Evolutionary conservation across 2,888 invertebrate species (phyloP).

Genomic region (Philhelius pedissequus): DNA sequence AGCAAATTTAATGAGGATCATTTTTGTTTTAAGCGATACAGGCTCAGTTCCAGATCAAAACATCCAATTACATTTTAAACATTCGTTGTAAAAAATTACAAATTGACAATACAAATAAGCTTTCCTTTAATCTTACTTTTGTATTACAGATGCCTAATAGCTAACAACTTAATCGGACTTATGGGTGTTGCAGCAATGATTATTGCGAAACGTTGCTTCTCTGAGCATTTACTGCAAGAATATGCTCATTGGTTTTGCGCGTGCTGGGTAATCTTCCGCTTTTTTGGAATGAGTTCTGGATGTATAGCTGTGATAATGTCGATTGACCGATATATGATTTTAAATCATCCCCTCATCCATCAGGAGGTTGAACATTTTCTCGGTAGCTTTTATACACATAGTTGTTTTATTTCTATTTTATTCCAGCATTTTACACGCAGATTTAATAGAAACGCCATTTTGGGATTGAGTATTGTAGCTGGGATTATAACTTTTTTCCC

Average conservation of each 20-base stretch:
- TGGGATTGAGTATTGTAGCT: constrained; percentile 85
- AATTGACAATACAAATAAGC: no score
- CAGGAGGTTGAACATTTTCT: constrained; percentile 84
- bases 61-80: no score
- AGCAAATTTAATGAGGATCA: no score
- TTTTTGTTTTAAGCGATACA: no score
- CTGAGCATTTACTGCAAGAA: constrained; percentile 72
- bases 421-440: constrained; percentile 90
- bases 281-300: constrained; percentile 92
- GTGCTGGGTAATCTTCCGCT: constrained; percentile 85
- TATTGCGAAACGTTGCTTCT: constrained; percentile 80
- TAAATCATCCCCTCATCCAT: constrained; percentile 91
- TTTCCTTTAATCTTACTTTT: no score
- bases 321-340: constrained; percentile 90
- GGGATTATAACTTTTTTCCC: constrained; percentile 87
- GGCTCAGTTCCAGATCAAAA: no score
- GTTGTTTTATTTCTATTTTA: neutral
- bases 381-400: no score
- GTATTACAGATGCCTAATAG: constrained; percentile 85
- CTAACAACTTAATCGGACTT: constrained; percentile 88
- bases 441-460: constrained; percentile 85
- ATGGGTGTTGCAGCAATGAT: constrained; percentile 88
- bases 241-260: constrained; percentile 76
- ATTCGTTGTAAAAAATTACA: no score
- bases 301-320: constrained; percentile 95